These are phyloP conservation scores for Nixonia krombeini DNA, from an alignment of 1,140 invertebrate species.

Conservation along the genomic window DNA sequence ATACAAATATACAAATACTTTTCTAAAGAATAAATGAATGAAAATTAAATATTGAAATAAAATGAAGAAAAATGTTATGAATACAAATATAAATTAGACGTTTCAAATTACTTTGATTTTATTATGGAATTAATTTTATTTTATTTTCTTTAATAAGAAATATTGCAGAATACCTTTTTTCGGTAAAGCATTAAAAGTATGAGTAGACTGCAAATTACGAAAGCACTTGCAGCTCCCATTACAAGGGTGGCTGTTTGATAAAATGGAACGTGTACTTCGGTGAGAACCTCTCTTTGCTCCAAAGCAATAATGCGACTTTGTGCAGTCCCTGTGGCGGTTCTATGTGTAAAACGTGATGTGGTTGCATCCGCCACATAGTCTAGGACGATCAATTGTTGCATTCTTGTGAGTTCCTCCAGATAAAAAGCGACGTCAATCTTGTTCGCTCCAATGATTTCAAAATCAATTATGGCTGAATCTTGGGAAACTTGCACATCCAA, in stretches of 20 bases:
- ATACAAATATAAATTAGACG: no score
- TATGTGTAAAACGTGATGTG: constrained; percentile 75
- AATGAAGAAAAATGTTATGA: no score
- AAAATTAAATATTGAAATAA: no score
- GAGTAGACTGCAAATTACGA: constrained; percentile 79
- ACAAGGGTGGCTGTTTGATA: constrained; percentile 82
- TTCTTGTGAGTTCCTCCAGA: constrained; percentile 76
- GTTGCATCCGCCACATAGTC: constrained; percentile 78
- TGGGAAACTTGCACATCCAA: constrained; percentile 72
- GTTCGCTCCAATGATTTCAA: constrained; percentile 76
- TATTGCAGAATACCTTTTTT: constrained; percentile 74
- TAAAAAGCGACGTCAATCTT: constrained; percentile 78
- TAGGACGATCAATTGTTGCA: constrained; percentile 62
- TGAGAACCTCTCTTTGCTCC: constrained; percentile 79
- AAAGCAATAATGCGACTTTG: constrained; percentile 73
- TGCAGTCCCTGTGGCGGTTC: constrained; percentile 65
- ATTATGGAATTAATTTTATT: no score
- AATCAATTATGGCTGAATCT: constrained; percentile 74
- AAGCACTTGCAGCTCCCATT: constrained; percentile 79
- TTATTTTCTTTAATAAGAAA: no score
- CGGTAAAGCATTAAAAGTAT: constrained; percentile 79
- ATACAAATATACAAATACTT: no score
- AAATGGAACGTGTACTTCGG: constrained; percentile 77
- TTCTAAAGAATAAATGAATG: no score
- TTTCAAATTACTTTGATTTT: no score